phyloP scores from a whole-genome alignment of 2,113 vertebrate species.

The Physeter macrocephalus region DNA sequence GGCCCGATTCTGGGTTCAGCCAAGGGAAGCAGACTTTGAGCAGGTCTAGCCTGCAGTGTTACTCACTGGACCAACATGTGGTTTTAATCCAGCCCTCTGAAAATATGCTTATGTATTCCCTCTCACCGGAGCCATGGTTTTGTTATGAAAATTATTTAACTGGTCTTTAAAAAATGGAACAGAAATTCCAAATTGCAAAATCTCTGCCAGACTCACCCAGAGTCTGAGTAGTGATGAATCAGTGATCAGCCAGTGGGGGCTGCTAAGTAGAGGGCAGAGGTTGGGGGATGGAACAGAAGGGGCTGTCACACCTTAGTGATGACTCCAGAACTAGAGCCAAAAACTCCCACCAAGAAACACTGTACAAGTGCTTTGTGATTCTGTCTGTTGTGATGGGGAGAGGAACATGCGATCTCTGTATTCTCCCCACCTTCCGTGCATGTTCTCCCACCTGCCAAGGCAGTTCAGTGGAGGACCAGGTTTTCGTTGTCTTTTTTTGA shows the following conservation, averaged over 20 bases:
- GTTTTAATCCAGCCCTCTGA: slow-evolving; percentile 16
- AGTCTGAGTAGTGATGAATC: not conserved
- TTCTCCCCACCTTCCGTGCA: not conserved
- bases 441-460: not conserved
- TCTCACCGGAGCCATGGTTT: not conserved
- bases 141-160: not conserved
- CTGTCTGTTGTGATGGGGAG: not conserved
- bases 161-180: not conserved
- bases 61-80: not conserved
- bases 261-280: not conserved
- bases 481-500: not conserved
- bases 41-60: not conserved
- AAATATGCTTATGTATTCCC: not conserved
- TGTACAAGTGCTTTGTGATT: not conserved
- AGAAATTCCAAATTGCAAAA: not conserved
- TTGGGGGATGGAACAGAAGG: not conserved
- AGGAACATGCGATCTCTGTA: not conserved
- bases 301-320: not conserved
- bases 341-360: not conserved
- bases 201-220: not conserved
- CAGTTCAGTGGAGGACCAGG: not conserved
- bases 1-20: not conserved
- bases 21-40: not conserved
- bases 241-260: too few species aligned
- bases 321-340: not conserved